A percentile compares a stretch with the other conserved stretches of the same genome.
Conservation (phyloP, 2,797 vertebrate species). For the Falco cherrug region DNA sequence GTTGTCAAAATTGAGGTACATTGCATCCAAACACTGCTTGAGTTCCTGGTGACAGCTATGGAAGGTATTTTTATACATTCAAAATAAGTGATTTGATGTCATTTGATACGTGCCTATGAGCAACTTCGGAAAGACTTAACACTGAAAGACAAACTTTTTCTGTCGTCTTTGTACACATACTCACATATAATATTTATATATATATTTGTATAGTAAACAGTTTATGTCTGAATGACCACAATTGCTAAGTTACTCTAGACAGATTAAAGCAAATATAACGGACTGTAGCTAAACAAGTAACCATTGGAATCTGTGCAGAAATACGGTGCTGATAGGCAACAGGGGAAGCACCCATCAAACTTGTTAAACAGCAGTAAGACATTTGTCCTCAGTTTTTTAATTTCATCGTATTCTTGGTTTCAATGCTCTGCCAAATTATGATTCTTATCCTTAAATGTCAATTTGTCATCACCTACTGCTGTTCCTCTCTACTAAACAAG, state of each 20-base stretch:
- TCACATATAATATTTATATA: background rate
- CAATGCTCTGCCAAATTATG: constrained; percentile 15
- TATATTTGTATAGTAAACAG: constrained; percentile 40
- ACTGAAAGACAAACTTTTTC: background rate
- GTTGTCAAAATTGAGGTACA: background rate
- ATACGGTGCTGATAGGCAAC: constrained; percentile 55
- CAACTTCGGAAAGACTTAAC: constrained; percentile 12
- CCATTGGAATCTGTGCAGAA: constrained; percentile 65
- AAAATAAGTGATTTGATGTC: background rate
- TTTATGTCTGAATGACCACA: constrained; percentile 57
- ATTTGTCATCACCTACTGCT: constrained; percentile 46
- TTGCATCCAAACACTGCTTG: background rate
- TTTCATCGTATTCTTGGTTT: constrained; percentile 51
- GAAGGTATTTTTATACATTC: background rate
- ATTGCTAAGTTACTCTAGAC: constrained; percentile 61
- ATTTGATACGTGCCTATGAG: background rate
- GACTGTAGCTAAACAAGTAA: constrained; percentile 65
- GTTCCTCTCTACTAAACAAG: constrained; percentile 10
- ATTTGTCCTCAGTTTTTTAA: constrained; percentile 63
- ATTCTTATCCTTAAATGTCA: constrained; percentile 60
- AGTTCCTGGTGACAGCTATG: background rate
- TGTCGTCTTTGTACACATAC: background rate
- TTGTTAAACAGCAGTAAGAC: constrained; percentile 66
- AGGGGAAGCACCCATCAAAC: constrained; percentile 58
- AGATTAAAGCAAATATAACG: constrained; percentile 56